Conservation (phyloP, 2,113 vertebrate genomes). For the Tiliqua scincoides region DNA sequence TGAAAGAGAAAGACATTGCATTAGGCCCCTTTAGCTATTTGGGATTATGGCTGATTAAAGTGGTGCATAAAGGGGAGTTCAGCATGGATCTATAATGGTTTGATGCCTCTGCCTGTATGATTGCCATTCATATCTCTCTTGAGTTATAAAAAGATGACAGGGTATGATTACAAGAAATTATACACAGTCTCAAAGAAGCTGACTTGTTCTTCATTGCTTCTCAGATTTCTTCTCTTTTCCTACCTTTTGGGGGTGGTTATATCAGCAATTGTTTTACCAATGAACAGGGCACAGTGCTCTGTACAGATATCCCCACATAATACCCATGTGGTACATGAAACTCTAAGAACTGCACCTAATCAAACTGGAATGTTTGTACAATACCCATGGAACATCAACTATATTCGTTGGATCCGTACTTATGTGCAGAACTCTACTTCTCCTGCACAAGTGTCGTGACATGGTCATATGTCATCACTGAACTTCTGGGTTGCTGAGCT, state of each 20-base stretch:
- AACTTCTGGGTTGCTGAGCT: no score
- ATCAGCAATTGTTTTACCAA: background rate
- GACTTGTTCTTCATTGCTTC: background rate
- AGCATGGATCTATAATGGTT: background rate
- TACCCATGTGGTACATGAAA: background rate
- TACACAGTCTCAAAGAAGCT: background rate
- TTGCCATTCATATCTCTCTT: no score
- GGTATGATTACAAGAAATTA: background rate
- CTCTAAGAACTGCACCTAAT: background rate
- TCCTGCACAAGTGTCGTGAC: no score
- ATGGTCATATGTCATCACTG: no score
- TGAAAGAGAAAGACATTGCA: background rate
- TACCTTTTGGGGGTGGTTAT: background rate
- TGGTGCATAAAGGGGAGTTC: no score
- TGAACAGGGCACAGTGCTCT: background rate
- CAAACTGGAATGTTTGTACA: background rate
- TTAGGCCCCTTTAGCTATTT: background rate
- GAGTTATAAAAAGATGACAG: background rate
- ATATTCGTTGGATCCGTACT: no score
- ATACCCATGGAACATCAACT: background rate
- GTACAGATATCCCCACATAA: background rate
- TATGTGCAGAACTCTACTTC: no score
- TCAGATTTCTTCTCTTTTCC: background rate
- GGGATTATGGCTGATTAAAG: background rate
- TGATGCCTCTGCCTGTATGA: background rate